A percentile compares a stretch with the other conserved stretches of the same genome.
phyloP scores from a whole-genome alignment of 2,113 vertebrate genomes.

The Xiphophorus maculatus region DNA sequence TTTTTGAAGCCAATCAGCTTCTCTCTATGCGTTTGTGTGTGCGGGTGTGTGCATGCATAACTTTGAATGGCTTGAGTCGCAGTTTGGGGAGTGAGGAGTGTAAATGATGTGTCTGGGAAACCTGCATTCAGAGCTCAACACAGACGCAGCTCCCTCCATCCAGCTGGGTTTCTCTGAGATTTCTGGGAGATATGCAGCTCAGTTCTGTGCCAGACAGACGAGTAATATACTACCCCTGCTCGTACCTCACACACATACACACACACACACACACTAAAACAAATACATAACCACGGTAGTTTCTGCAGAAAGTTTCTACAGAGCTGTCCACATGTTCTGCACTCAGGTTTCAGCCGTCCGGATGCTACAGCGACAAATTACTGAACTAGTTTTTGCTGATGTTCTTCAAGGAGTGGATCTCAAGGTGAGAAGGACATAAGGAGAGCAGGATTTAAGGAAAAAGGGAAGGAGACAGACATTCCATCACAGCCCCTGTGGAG shows the following conservation, averaged over 20 bases:
- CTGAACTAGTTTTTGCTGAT: conserved; percentile 10
- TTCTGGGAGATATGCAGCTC: conserved; percentile 67
- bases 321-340: conserved; percentile 48
- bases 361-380: conserved; percentile 15
- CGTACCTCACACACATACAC: conserved; percentile 36
- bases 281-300: conserved; percentile 52
- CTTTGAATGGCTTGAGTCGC: conserved; percentile 7
- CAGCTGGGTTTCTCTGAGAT: conserved; percentile 66
- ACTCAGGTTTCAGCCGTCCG: conserved; percentile 31
- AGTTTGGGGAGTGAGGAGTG: conserved; percentile 54
- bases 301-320: conserved; percentile 41
- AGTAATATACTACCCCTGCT: conserved; percentile 67
- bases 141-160: conserved; percentile 55
- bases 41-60: conserved; percentile 18
- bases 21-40: not conserved
- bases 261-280: conserved; percentile 45
- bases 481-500: conserved; percentile 51
- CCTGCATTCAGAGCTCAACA: conserved; percentile 53
- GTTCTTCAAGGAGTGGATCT: conserved; percentile 4
- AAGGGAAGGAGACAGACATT: conserved; percentile 38
- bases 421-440: conserved; percentile 46
- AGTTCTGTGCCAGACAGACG: conserved; percentile 68
- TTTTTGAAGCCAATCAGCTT: conserved; percentile 42
- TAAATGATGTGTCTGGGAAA: conserved; percentile 72
- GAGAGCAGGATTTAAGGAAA: conserved; percentile 39